phyloP scores from a whole-genome alignment of 2,797 vertebrate genomes.

The Chelmon rostratus region DNA sequence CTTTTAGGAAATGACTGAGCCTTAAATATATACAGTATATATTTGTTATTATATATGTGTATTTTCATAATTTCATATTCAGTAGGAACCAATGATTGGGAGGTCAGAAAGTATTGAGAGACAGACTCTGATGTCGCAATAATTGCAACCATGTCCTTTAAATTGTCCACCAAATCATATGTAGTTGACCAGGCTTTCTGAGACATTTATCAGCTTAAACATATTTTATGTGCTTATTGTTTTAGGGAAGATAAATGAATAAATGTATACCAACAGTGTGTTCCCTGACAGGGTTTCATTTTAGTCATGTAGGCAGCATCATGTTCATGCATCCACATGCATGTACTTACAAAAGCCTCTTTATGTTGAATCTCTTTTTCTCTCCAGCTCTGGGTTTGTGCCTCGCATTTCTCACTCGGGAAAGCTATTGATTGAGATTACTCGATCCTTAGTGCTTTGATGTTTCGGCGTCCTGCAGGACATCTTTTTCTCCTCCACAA shows the following conservation, averaged over 20 bases:
- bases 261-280: neutral
- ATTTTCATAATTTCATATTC: too few relatives aligned
- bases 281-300: conserved; percentile 1
- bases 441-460: conserved; percentile 54
- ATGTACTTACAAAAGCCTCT: neutral
- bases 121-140: too few relatives aligned
- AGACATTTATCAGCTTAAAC: neutral
- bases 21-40: too few relatives aligned
- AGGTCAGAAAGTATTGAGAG: too few relatives aligned
- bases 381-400: neutral
- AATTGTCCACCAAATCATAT: neutral
- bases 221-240: neutral
- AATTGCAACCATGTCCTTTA: neutral
- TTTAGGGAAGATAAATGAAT: neutral
- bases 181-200: neutral
- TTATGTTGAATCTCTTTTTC: neutral
- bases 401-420: conserved; percentile 31
- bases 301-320: neutral
- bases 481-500: conserved; percentile 50
- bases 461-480: conserved; percentile 60
- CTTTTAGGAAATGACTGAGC: neutral
- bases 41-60: too few relatives aligned
- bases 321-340: conserved; percentile 2
- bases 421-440: conserved; percentile 59
- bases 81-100: too few relatives aligned